Evolutionary conservation across 2,888 invertebrate genomes (phyloP).

Genomic region (Dimorphilus gyrociliatus): DNA sequence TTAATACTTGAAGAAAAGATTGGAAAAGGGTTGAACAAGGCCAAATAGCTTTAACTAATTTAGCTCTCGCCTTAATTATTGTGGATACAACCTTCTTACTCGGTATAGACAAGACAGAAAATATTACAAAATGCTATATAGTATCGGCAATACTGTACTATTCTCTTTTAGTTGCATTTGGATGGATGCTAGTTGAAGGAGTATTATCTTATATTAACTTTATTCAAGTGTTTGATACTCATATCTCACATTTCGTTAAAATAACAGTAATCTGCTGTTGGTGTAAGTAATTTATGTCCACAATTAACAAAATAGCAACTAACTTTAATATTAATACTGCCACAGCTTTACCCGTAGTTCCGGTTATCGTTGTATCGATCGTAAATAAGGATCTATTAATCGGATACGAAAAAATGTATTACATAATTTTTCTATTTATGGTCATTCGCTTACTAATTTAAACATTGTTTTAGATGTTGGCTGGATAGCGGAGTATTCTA

Average conservation of each 20-base stretch:
- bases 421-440: too few species aligned
- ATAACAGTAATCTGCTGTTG: constrained; percentile 50
- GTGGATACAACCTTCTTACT: constrained; percentile 42
- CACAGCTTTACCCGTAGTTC: constrained; percentile 21
- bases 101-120: constrained; percentile 29
- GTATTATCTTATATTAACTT: constrained; percentile 52
- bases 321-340: too few species aligned
- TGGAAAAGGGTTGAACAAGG: too few species aligned
- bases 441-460: too few species aligned
- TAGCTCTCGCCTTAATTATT: constrained; percentile 47
- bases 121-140: constrained; percentile 45
- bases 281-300: too few species aligned
- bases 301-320: too few species aligned
- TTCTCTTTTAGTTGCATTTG: constrained; percentile 50
- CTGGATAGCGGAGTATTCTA: constrained; percentile 24
- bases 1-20: too few species aligned
- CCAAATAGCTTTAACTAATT: too few species aligned
- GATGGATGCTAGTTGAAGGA: constrained; percentile 57
- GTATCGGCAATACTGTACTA: constrained; percentile 52
- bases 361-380: constrained; percentile 17
- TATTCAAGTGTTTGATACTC: constrained; percentile 49
- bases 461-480: constrained; percentile 32
- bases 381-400: constrained; percentile 21
- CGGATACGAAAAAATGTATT: too few species aligned
- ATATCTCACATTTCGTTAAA: constrained; percentile 45